phyloP scores from a whole-genome alignment of 37 sponge, comb jelly and placozoan species.

The Diacarnus erythraeanus region DNA sequence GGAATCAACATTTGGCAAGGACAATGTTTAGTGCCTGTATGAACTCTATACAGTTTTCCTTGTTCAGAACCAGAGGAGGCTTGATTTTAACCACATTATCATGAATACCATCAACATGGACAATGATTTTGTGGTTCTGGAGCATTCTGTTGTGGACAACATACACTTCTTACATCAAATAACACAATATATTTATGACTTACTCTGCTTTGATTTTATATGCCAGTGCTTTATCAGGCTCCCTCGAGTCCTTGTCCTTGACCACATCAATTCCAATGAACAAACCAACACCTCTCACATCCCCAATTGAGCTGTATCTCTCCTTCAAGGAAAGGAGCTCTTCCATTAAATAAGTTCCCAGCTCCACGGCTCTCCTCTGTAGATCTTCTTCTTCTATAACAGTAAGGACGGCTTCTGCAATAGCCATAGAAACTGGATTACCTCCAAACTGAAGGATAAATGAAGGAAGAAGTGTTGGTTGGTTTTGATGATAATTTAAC shows the following conservation, averaged over 20 bases:
- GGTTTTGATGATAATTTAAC: background rate
- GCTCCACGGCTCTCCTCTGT: slow-evolving; percentile 47
- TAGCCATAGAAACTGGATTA: slow-evolving; percentile 87
- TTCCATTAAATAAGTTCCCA: slow-evolving; percentile 61
- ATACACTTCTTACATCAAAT: too few species aligned
- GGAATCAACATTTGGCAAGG: slow-evolving; percentile 20
- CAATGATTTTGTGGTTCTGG: slow-evolving; percentile 57
- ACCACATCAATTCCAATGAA: slow-evolving; percentile 83
- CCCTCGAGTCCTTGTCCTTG: slow-evolving; percentile 64
- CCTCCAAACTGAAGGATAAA: slow-evolving; percentile 73
- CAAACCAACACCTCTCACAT: slow-evolving; percentile 80
- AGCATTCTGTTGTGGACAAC: too few species aligned
- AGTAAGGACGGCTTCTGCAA: slow-evolving; percentile 69
- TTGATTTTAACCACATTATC: slow-evolving; percentile 83
- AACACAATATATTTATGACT: background rate
- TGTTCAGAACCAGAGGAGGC: slow-evolving; percentile 74
- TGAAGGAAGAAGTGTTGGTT: background rate
- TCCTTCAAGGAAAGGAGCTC: slow-evolving; percentile 38
- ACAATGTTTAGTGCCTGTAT: slow-evolving; percentile 37
- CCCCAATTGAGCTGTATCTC: slow-evolving; percentile 68
- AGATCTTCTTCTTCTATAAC: slow-evolving; percentile 71
- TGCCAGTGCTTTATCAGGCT: slow-evolving; percentile 76
- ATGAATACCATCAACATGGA: slow-evolving; percentile 50
- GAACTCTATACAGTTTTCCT: slow-evolving; percentile 52
- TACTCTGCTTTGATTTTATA: slow-evolving; percentile 12